phyloP scores from a whole-genome alignment of 2,797 vertebrate genomes.

The Salmo trutta region DNA sequence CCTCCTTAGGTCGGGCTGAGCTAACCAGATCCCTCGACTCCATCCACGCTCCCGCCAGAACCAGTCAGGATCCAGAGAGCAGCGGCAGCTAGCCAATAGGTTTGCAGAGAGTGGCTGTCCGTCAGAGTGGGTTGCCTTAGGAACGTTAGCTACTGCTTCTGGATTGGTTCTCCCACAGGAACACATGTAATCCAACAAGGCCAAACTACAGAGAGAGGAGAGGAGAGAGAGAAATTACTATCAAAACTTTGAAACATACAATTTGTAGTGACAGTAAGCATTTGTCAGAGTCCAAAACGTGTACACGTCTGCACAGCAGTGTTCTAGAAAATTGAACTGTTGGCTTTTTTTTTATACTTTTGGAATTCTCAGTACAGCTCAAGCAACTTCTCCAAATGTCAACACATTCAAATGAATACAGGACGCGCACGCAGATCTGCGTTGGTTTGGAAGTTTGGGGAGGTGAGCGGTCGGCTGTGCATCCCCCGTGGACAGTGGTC shows the following conservation, averaged over 20 bases:
- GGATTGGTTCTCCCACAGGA: constrained; percentile 69
- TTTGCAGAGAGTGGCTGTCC: constrained; percentile 51
- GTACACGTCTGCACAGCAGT: constrained; percentile 17
- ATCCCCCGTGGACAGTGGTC: no score
- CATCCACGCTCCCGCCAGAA: constrained; percentile 82
- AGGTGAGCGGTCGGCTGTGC: no score
- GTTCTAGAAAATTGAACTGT: no score
- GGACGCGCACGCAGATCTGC: no score
- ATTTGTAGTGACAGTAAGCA: no score
- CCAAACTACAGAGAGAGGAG: constrained; percentile 62
- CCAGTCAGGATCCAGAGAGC: constrained; percentile 69
- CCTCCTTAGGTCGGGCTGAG: constrained; percentile 84
- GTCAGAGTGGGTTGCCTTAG: constrained; percentile 45
- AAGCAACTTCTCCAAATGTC: no score
- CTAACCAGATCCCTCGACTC: constrained; percentile 91
- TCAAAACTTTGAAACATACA: no score
- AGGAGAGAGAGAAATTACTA: not conserved
- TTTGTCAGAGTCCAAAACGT: no score
- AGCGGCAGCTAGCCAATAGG: constrained; percentile 67
- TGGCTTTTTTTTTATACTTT: no score
- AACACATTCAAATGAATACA: no score
- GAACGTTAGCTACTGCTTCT: constrained; percentile 67
- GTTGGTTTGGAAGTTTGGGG: no score
- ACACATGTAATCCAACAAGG: constrained; percentile 71
- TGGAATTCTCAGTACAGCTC: no score